Base-by-base conservation (phyloP, 2,797 vertebrate genomes). In the Sandelia bainsii region DNA sequence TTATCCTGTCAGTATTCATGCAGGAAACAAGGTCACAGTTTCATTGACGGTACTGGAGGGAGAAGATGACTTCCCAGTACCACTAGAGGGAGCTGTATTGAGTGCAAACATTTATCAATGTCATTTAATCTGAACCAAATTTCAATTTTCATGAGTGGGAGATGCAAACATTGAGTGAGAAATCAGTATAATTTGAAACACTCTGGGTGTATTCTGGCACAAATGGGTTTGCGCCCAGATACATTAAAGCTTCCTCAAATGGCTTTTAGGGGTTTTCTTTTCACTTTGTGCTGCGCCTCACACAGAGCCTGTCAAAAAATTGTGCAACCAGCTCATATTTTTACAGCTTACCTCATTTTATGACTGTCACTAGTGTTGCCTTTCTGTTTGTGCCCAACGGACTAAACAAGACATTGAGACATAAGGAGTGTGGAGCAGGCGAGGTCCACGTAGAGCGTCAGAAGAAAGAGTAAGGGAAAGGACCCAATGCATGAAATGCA, bases 81-180 rank as follows among this genome's bases (percentile, higher is more conserved):
- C 93, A 89, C 88, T 81, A 93, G 93, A 93, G 90, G 93, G 91
- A 77, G 91, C 90, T 86, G 71, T 90, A 48, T 63, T 65, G 87
- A 91, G 77, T 81, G 61, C 75, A 78, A 79, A 82, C 75, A 80
- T 89, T 92, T 91, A 93, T 94, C 91, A 91, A 72, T 83, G 82
- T 90, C 77, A 90, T 89, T 92, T 92, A 85, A 92, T 93, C 90
- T 93, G 91, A 92, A 92, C 90, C 84, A 88, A 92, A 92, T 93
- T 92, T 93, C 90, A 93, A 92, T 93, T 94, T 94, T 85, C 89
- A 88, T 88, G 91, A 92, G 93, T 92, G 90, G 91, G 91, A 93
- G 91, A 93, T 91, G 87, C 84, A 91, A 93, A 92, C 92, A 92
- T 91, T 90, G 89, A 83, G 92, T 93, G 90, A 91, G 86, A 93